Percentiles rank a stretch among this genome's conserved stretches.
Conservation (phyloP, 2,888 invertebrate species). For the Lycophotia porphyrea region DNA sequence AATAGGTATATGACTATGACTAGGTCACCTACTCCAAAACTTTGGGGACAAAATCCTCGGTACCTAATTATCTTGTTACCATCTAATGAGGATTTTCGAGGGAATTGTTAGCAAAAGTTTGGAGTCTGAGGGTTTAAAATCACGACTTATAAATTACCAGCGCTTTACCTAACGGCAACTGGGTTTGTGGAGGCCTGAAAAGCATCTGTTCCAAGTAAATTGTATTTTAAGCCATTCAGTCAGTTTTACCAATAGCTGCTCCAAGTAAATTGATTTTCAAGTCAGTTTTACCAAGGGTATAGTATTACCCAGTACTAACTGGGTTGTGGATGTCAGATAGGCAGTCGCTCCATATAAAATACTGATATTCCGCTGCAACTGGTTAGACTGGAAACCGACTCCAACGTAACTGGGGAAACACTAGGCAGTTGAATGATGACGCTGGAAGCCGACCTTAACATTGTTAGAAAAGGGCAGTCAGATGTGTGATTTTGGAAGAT, state of each 20-base stretch:
- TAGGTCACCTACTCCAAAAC: neutral
- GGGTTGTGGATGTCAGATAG: too few relatives aligned
- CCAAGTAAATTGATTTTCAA: neutral
- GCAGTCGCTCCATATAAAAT: too few relatives aligned
- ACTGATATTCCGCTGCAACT: too few relatives aligned
- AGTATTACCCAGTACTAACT: too few relatives aligned
- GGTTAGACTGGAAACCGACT: too few relatives aligned
- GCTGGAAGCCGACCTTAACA: neutral
- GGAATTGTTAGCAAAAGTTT: neutral
- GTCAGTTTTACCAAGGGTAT: too few relatives aligned
- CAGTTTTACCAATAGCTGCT: neutral
- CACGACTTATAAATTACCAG: neutral
- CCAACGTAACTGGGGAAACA: too few relatives aligned
- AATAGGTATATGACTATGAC: too few relatives aligned
- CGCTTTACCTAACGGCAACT: neutral
- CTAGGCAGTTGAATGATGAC: too few relatives aligned
- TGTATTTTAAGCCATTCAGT: neutral
- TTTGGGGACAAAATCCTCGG: neutral
- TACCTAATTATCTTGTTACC: neutral
- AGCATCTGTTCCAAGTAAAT: neutral
- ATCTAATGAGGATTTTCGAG: neutral
- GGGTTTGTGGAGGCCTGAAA: neutral
- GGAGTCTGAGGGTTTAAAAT: neutral
- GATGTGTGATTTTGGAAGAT: neutral
- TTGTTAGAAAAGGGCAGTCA: neutral